Base-by-base conservation (phyloP, 2,888 invertebrate species). In the Megalurothrips usitatus region DNA sequence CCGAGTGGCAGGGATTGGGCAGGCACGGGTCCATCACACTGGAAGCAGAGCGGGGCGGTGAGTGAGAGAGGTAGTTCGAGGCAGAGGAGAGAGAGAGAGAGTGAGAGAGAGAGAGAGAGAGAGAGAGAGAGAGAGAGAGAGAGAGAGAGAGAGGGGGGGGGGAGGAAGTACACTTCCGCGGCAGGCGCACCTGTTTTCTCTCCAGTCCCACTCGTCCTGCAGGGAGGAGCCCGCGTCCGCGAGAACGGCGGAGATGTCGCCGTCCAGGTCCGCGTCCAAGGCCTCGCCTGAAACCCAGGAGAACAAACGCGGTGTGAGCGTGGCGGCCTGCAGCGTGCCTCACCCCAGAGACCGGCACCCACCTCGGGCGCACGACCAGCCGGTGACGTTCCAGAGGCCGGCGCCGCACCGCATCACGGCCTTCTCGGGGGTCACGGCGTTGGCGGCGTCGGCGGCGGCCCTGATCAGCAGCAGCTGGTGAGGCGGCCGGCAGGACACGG, bases 351-450 rank as follows among this genome's bases (percentile, higher is more conserved):
- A 2, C 34, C 34, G 6, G 34, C 34, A 6, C 82, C 68, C 79
- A 81, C 82, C 79, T 43, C 80, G 81, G 49, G 81, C 82, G 75
- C 80, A 82, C n/a, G 82, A 80, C 79, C 82, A 82, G 19, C 78
- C 80, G 14, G 82, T 82, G 68, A 81, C 82, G 79, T 83, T 83
- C 83, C 83, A 83, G 58, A 80, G 81, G 14, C 81, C 82, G 17
- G 81, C 79, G 2, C 75, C 14, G 52, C 83, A 83, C 43, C 52
- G 19, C 80, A 81, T 82, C 19, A 80, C 79, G 19, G 78, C 48
- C 28, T 81, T 79, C 10, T 82, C 34, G 81, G 12, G n/a, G 58
- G 58, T 14, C 68, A 23, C 26, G 68, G 68, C 8, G 23, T 23
- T 8, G 26, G 11, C 12, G 68, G 23, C 23, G 68, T 9, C 58